Evolutionary conservation across 2,888 invertebrate genomes (phyloP).

Genomic region (Notocelia uddmanniana): DNA sequence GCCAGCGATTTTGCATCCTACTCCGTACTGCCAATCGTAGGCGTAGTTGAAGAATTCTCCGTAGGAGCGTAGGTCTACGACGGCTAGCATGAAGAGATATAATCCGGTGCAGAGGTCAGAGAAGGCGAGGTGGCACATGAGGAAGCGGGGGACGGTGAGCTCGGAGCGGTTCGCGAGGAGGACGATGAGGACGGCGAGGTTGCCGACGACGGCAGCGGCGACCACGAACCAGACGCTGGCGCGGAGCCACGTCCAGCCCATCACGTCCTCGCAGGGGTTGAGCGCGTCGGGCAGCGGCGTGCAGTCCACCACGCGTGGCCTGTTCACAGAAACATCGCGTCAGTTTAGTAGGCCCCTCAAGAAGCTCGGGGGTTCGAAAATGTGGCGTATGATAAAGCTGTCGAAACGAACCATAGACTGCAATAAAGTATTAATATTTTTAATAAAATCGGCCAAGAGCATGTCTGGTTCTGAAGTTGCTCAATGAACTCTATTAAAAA

Average conservation of each 20-base stretch:
- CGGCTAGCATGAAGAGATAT: constrained; percentile 93
- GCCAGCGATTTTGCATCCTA: constrained; percentile 94
- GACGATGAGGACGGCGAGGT: constrained; percentile 92
- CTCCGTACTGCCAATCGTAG: constrained; percentile 94
- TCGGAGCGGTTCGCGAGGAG: constrained; percentile 87
- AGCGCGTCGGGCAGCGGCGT: constrained; percentile 91
- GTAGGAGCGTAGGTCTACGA: constrained; percentile 93
- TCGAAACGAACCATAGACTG: too few relatives aligned
- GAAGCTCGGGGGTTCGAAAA: too few relatives aligned
- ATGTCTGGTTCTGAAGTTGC: too few relatives aligned
- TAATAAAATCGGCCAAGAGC: too few relatives aligned
- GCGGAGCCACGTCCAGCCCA: constrained; percentile 92
- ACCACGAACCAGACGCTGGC: constrained; percentile 95
- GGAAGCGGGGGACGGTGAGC: constrained; percentile 77
- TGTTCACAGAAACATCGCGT: constrained; percentile 53
- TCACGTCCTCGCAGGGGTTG: constrained; percentile 96
- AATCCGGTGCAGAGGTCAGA: constrained; percentile 96
- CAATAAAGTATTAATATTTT: too few relatives aligned
- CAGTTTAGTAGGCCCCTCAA: background rate
- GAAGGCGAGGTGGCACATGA: constrained; percentile 91
- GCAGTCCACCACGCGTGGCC: constrained; percentile 85
- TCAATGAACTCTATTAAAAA: too few relatives aligned
- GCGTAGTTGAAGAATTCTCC: constrained; percentile 96
- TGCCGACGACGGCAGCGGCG: constrained; percentile 92
- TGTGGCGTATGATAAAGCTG: too few relatives aligned